These are phyloP conservation scores for Zapus hudsonius DNA, from an alignment of 2,113 vertebrate species.

Conservation along the genomic window DNA sequence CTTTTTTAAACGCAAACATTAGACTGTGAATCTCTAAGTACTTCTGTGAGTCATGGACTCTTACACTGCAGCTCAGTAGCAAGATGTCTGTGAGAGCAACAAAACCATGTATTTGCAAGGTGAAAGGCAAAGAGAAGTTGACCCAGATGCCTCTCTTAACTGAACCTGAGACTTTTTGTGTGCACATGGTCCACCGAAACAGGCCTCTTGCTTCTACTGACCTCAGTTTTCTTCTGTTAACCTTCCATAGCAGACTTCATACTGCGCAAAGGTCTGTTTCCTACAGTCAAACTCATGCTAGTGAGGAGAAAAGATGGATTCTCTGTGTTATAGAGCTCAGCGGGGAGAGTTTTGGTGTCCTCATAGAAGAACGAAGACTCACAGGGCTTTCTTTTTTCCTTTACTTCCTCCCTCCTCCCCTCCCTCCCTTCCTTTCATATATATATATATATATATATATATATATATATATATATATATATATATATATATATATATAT, in stretches of 20 bases:
- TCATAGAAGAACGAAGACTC: too few relatives aligned
- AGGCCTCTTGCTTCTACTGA: not conserved
- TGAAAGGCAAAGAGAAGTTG: not conserved
- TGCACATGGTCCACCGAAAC: not conserved
- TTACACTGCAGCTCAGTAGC: not conserved
- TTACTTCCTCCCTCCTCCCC: not conserved
- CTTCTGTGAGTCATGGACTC: slow-evolving; percentile 5
- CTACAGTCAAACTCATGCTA: not conserved
- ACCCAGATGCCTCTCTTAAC: not conserved
- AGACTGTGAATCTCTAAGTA: slow-evolving; percentile 29
- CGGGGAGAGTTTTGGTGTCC: not conserved
- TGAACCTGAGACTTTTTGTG: not conserved
- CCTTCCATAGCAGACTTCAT: not conserved
- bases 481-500: too few relatives aligned
- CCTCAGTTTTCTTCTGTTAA: slow-evolving; percentile 15
- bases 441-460: too few relatives aligned
- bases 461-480: too few relatives aligned
- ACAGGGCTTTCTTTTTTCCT: not conserved
- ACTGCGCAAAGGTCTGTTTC: not conserved
- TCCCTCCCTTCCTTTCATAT: too few relatives aligned
- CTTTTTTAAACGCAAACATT: slow-evolving; percentile 3
- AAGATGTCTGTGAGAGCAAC: not conserved
- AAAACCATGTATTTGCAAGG: slow-evolving; percentile 33
- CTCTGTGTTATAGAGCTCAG: not conserved
- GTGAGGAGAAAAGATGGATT: not conserved